Conservation (phyloP, 2,888 invertebrate species). For the Hetaerina titia region DNA sequence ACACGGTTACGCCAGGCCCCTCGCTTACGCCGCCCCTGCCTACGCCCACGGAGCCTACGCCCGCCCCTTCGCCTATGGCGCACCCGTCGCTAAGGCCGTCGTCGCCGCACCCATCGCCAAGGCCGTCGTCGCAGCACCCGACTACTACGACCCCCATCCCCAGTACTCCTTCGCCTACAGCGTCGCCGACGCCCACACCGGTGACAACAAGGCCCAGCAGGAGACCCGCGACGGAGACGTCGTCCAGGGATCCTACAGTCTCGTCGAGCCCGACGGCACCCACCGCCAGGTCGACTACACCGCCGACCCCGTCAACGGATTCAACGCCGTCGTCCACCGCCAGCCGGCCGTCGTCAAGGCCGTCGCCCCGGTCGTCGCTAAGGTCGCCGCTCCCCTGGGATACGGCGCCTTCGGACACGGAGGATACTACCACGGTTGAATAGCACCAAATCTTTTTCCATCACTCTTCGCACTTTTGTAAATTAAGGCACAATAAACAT, state of each 20-base stretch:
- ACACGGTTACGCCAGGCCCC: constrained; percentile 59
- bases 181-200: constrained; percentile 68
- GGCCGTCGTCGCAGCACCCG: constrained; percentile 69
- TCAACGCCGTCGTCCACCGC: constrained; percentile 69
- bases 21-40: constrained; percentile 50
- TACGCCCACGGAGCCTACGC: constrained; percentile 43
- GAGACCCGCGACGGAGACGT: constrained; percentile 68
- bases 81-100: constrained; percentile 55
- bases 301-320: constrained; percentile 69
- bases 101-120: constrained; percentile 69
- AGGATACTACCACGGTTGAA: constrained; percentile 31
- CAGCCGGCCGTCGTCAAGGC: constrained; percentile 63
- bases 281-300: constrained; percentile 68
- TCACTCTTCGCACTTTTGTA: neutral
- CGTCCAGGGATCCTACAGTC: constrained; percentile 65
- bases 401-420: constrained; percentile 41
- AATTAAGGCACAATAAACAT: neutral
- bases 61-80: constrained; percentile 54
- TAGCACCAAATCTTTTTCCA: neutral
- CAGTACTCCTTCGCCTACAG: constrained; percentile 69
- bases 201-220: constrained; percentile 68
- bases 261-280: constrained; percentile 67
- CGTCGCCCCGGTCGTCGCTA: constrained; percentile 58
- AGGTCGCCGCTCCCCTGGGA: constrained; percentile 57
- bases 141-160: constrained; percentile 69